Percentiles rank a stretch among this genome's conserved stretches.
Evolutionary conservation across 1,140 invertebrate species (phyloP).

Genomic region (Drosophila mayri): DNA sequence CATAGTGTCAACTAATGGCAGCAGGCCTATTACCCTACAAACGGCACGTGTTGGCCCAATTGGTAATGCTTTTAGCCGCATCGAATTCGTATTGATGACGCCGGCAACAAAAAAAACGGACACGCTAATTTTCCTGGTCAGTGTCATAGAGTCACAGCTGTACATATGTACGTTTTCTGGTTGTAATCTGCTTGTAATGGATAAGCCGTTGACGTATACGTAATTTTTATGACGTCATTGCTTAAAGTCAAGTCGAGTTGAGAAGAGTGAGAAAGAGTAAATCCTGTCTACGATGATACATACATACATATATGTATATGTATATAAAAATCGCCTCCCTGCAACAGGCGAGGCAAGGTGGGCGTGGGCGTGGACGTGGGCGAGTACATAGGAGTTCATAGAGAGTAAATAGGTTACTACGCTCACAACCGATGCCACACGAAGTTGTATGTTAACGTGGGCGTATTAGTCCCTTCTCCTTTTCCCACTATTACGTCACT

Average conservation of each 20-base stretch:
- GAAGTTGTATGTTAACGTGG: constrained; percentile 79
- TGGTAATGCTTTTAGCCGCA: constrained; percentile 55
- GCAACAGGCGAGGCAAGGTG: constrained; percentile 39
- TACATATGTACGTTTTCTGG: constrained; percentile 10
- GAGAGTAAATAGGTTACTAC: constrained; percentile 78
- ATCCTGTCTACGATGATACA: constrained; percentile 24
- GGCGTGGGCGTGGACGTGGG: constrained; percentile 3
- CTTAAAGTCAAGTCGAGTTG: constrained; percentile 14
- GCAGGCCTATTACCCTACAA: constrained; percentile 3
- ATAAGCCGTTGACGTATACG: constrained; percentile 48
- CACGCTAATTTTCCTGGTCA: constrained; percentile 52
- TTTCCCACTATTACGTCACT: constrained; percentile 64
- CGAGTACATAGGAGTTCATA: constrained; percentile 7
- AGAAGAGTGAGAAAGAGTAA: constrained; percentile 15
- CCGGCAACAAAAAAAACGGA: constrained; percentile 6
- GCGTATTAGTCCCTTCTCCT: constrained; percentile 7
- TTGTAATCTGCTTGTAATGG: constrained; percentile 1
- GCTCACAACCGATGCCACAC: constrained; percentile 51
- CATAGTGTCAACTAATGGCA: constrained; percentile 24
- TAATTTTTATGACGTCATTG: constrained; percentile 52
- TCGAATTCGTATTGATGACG: constrained; percentile 45
- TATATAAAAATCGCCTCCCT: constrained; percentile 11
- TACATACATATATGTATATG: no score
- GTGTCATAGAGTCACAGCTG: constrained; percentile 37
- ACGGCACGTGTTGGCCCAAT: constrained; percentile 50